phyloP scores from a whole-genome alignment of 2,888 invertebrate genomes.

The Entomobrya multifasciata region DNA sequence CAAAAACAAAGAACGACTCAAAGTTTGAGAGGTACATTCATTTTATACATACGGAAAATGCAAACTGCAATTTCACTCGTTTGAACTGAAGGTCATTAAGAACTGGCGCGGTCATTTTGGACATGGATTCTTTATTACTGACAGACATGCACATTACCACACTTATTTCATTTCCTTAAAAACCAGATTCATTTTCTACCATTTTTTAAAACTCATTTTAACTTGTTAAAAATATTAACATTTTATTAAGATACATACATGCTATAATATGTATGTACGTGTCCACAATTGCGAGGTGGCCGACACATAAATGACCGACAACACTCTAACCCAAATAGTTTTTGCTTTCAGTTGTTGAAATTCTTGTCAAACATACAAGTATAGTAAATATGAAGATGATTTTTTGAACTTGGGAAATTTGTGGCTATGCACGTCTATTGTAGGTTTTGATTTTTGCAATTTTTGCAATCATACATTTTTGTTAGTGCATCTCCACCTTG shows the following conservation, averaged over 20 bases:
- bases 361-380: neutral
- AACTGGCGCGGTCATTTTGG: too few relatives aligned
- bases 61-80: too few relatives aligned
- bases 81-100: too few relatives aligned
- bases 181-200: neutral
- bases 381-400: neutral
- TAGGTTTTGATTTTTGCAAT: neutral
- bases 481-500: neutral
- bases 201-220: neutral
- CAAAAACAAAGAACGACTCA: too few relatives aligned
- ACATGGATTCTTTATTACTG: too few relatives aligned
- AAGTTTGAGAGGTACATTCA: too few relatives aligned
- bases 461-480: neutral
- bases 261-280: neutral
- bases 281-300: neutral
- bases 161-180: too few relatives aligned
- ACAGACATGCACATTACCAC: too few relatives aligned
- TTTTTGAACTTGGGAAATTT: slow-evolving; percentile 31
- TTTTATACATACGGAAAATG: too few relatives aligned
- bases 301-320: slow-evolving; percentile 38
- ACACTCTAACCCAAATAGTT: slow-evolving; percentile 34
- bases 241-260: neutral
- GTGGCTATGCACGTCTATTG: neutral
- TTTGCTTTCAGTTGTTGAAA: slow-evolving; percentile 34
- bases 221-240: neutral